These are phyloP conservation scores for Seriola quinqueradiata DNA, from an alignment of 2,113 vertebrate genomes.

Conservation along the genomic window DNA sequence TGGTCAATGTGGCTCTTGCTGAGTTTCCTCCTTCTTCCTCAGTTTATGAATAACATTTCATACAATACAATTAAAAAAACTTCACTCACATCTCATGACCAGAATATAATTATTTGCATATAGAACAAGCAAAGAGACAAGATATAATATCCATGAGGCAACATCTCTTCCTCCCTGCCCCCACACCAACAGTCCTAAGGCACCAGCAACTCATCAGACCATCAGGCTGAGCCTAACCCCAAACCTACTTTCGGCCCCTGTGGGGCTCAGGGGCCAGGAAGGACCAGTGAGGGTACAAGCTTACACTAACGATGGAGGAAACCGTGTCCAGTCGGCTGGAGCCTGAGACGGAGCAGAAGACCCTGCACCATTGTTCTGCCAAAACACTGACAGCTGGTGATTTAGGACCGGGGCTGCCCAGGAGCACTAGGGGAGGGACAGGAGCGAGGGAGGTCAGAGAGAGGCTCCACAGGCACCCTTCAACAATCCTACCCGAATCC, in stretches of 20 bases:
- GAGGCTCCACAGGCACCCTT: conserved; percentile 82
- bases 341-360: conserved; percentile 76
- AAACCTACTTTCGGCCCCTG: conserved; percentile 59
- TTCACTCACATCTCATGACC: neutral
- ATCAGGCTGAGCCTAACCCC: conserved; percentile 61
- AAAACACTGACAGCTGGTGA: conserved; percentile 85
- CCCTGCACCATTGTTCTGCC: conserved; percentile 85
- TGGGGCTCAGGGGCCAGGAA: conserved; percentile 74
- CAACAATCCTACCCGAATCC: conserved; percentile 78
- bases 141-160: conserved; percentile 18
- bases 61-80: neutral
- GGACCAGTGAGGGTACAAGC: conserved; percentile 74
- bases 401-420: conserved; percentile 85
- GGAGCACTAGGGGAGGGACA: conserved; percentile 77
- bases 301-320: conserved; percentile 83
- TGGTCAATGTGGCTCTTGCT: neutral
- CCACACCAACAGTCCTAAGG: conserved; percentile 37
- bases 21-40: neutral
- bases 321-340: conserved; percentile 80
- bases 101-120: neutral
- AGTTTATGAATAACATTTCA: neutral
- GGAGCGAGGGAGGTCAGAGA: conserved; percentile 81
- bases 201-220: conserved; percentile 52
- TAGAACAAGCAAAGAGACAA: conserved; percentile 7
- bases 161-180: conserved; percentile 27